phyloP scores from a whole-genome alignment of 23 tunicate genomes.

The Trididemnum nubilum region DNA sequence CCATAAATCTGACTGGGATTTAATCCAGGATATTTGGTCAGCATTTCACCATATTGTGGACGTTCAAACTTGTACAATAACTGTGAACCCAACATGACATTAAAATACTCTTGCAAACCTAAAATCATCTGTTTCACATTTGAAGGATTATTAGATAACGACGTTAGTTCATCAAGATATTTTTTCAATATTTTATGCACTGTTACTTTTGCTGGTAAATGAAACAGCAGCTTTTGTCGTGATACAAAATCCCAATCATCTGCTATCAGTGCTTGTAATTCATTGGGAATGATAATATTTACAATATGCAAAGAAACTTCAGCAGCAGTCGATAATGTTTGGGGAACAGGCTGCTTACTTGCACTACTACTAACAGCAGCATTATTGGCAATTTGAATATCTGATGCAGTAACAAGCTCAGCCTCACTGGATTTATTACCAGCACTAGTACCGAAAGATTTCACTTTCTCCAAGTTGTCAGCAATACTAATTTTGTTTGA shows the following conservation, averaged over 20 bases:
- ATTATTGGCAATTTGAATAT: neutral
- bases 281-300: constrained; percentile 51
- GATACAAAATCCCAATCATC: constrained; percentile 83
- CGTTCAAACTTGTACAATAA: constrained; percentile 91
- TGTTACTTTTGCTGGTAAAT: constrained; percentile 65
- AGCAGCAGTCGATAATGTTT: neutral
- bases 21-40: constrained; percentile 58
- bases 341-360: no score
- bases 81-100: constrained; percentile 82
- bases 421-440: neutral
- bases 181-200: constrained; percentile 65
- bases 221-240: constrained; percentile 62
- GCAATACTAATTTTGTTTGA: no score
- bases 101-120: constrained; percentile 80
- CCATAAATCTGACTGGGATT: constrained; percentile 77
- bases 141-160: neutral
- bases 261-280: constrained; percentile 50
- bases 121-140: constrained; percentile 48
- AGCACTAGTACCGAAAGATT: neutral
- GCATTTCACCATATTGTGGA: constrained; percentile 85
- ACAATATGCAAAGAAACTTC: neutral
- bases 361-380: neutral
- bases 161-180: constrained; percentile 43
- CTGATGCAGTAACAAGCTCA: neutral
- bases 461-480: neutral